Conservation (phyloP, 2,888 invertebrate genomes). For the Drosophila robusta region DNA sequence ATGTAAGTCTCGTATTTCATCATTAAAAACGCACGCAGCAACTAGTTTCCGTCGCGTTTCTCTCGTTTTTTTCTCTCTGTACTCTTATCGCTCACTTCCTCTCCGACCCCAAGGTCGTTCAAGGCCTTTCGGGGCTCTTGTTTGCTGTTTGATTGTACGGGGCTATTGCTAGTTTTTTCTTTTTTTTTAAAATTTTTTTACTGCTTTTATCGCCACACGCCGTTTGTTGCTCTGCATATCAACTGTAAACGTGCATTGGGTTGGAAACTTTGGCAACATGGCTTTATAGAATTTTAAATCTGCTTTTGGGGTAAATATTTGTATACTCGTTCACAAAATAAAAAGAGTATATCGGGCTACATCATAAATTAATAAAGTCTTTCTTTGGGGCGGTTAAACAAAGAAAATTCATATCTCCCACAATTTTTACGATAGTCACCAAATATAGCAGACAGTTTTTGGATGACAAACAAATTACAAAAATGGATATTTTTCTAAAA, state of each 20-base stretch:
- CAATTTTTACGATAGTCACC: too few relatives aligned
- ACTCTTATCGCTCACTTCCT: constrained; percentile 33
- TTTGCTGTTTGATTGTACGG: constrained; percentile 41
- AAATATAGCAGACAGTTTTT: too few relatives aligned
- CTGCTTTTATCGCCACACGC: constrained; percentile 39
- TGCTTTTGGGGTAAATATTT: not conserved
- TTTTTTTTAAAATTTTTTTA: not conserved
- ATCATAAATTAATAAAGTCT: too few relatives aligned
- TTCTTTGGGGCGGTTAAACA: too few relatives aligned
- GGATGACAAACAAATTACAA: too few relatives aligned
- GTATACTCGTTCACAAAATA: too few relatives aligned
- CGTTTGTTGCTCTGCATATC: constrained; percentile 31
- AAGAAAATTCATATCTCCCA: too few relatives aligned
- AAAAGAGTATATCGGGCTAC: too few relatives aligned
- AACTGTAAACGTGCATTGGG: constrained; percentile 37
- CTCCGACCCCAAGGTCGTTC: constrained; percentile 55
- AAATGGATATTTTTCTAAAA: too few relatives aligned
- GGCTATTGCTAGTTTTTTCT: constrained; percentile 6
- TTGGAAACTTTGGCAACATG: constrained; percentile 16
- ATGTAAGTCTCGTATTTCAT: constrained; percentile 51
- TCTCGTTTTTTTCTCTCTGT: not conserved
- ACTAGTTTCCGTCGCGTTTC: constrained; percentile 39
- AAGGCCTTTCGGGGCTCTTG: constrained; percentile 49
- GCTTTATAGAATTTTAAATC: not conserved
- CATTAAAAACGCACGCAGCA: constrained; percentile 23